Evolutionary conservation across 1,140 invertebrate species (phyloP).

Genomic region (Drosophila malerkotliana): DNA sequence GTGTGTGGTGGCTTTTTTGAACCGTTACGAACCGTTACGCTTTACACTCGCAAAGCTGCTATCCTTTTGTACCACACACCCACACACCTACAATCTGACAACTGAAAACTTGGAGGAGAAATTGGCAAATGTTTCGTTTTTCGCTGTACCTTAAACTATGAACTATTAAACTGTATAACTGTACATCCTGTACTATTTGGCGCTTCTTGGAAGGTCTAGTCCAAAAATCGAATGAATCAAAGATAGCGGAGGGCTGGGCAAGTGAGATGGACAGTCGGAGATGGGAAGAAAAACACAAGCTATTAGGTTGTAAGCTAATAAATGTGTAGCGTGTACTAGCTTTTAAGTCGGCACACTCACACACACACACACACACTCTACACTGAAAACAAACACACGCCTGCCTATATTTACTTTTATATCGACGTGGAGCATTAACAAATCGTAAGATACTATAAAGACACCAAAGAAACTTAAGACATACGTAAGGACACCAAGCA

Average conservation of each 20-base stretch:
- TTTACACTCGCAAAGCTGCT: constrained; percentile 72
- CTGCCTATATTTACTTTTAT: constrained; percentile 76
- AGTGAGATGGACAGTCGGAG: constrained; percentile 1
- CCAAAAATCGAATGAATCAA: constrained; percentile 45
- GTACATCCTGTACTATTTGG: constrained; percentile 76
- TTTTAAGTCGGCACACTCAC: constrained; percentile 57
- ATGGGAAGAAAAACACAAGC: constrained; percentile 45
- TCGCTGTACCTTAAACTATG: constrained; percentile 70
- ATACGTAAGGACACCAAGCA: constrained; percentile 59
- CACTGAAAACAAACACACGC: constrained; percentile 39
- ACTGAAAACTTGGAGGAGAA: constrained; percentile 25
- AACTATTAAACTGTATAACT: constrained; percentile 61
- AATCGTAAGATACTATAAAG: constrained; percentile 55
- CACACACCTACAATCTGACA: too few relatives aligned
- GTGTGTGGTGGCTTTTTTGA: constrained; percentile 69
- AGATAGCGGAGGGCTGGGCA: constrained; percentile 18
- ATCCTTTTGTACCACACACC: constrained; percentile 56
- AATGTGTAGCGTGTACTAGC: constrained; percentile 74
- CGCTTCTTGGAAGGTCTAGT: constrained; percentile 70
- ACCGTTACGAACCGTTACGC: constrained; percentile 74
- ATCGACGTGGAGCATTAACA: constrained; percentile 32
- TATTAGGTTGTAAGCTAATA: constrained; percentile 77
- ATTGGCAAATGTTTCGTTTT: constrained; percentile 69
- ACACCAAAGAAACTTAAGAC: constrained; percentile 62
- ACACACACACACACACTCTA: constrained; percentile 1